phyloP scores from a whole-genome alignment of 2,888 invertebrate species.

The Panopea generosa region DNA sequence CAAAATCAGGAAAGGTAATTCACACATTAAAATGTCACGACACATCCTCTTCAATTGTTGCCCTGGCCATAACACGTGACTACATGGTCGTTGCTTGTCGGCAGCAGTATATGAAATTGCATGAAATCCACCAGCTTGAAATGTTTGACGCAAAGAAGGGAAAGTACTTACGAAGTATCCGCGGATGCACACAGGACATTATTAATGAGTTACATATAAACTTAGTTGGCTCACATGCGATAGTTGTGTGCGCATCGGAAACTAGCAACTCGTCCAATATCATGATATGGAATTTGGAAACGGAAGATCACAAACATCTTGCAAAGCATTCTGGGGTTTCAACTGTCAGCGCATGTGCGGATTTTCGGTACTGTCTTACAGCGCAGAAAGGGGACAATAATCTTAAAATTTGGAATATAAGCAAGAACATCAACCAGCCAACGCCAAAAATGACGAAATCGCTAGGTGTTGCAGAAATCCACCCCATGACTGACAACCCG shows the following conservation, averaged over 20 bases:
- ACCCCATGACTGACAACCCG: conserved; percentile 78
- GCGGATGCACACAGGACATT: conserved; percentile 80
- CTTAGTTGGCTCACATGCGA: conserved; percentile 80
- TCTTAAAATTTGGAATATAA: conserved; percentile 82
- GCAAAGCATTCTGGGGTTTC: conserved; percentile 79
- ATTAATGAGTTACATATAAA: conserved; percentile 78
- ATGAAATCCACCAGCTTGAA: conserved; percentile 80
- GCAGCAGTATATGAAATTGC: conserved; percentile 79
- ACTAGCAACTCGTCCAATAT: conserved; percentile 78
- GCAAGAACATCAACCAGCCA: conserved; percentile 76
- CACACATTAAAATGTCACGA: conserved; percentile 78
- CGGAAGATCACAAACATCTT: conserved; percentile 84
- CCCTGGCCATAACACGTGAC: conserved; percentile 79
- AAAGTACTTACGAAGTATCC: conserved; percentile 77
- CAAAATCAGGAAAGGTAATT: conserved; percentile 75
- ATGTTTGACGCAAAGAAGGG: conserved; percentile 81
- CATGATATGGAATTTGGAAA: conserved; percentile 84
- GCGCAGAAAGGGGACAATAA: conserved; percentile 77
- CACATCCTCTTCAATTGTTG: conserved; percentile 76
- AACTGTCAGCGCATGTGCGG: conserved; percentile 76
- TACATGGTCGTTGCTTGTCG: conserved; percentile 81
- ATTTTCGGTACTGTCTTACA: conserved; percentile 81
- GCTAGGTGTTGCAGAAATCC: conserved; percentile 76
- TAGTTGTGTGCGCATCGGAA: conserved; percentile 78
- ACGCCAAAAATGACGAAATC: conserved; percentile 78